These are phyloP conservation scores for Brotula barbata DNA, from an alignment of 2,797 vertebrate genomes.

Conservation along the genomic window DNA sequence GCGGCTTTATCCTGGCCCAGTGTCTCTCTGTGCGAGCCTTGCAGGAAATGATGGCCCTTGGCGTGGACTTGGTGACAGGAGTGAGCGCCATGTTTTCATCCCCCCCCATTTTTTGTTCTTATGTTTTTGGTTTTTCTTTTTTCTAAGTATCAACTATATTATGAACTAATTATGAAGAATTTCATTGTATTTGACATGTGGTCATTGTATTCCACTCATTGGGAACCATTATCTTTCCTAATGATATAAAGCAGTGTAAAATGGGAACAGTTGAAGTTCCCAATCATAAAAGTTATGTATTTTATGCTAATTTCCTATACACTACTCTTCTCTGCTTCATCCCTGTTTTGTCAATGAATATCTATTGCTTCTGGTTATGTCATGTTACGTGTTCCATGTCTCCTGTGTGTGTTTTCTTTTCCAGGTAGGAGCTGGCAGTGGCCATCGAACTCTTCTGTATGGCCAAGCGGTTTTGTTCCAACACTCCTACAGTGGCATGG, in stretches of 20 bases:
- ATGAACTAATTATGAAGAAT: too few relatives aligned
- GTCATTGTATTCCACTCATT: too few relatives aligned
- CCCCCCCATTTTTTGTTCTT: not conserved
- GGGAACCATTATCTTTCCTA: too few relatives aligned
- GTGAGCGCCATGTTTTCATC: slow-evolving; percentile 47
- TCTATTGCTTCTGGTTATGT: too few relatives aligned
- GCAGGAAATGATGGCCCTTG: slow-evolving; percentile 76
- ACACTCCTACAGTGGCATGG: slow-evolving; percentile 93
- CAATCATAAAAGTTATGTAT: too few relatives aligned
- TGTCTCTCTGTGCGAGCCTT: slow-evolving; percentile 81
- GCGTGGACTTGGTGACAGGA: slow-evolving; percentile 56
- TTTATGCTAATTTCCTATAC: not conserved
- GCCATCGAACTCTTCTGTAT: slow-evolving; percentile 90
- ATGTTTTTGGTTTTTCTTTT: too few relatives aligned
- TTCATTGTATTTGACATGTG: too few relatives aligned
- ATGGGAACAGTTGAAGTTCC: slow-evolving; percentile 4
- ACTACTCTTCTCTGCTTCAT: not conserved
- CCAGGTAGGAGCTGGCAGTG: slow-evolving; percentile 84
- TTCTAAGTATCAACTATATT: too few relatives aligned
- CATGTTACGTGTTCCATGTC: too few relatives aligned
- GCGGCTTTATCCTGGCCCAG: slow-evolving; percentile 76
- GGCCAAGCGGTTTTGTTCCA: slow-evolving; percentile 91
- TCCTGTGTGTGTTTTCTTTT: not conserved
- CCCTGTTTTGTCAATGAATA: not conserved
- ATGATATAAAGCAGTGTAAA: not conserved